Evolutionary conservation across 2,888 invertebrate species (phyloP), one percentile per base, ranked within the genome.

Genomic region (Caenorhabditis afra): DNA sequence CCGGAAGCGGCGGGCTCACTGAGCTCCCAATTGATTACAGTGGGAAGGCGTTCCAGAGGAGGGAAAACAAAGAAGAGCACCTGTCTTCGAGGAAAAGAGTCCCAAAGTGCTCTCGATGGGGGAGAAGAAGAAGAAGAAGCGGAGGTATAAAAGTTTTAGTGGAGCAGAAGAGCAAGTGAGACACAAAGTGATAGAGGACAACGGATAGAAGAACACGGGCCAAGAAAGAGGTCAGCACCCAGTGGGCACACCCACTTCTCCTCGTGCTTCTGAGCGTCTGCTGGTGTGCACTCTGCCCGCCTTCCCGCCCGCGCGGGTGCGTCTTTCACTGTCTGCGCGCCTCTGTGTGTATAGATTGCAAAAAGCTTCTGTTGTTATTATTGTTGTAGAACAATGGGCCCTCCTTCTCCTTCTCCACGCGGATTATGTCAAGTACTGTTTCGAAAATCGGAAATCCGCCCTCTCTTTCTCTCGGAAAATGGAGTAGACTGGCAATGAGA

Each of bases 381-480:
- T 71, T 71, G 71, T 71, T 55, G 55, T 57, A 71, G 71, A 71
- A 71, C 71, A 71, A 71, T 71, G 71, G 23, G 39, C 35, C 52
- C 49, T 18, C 47, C 49, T 58, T 45, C 61, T 55, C 55, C 45
- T 62, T 62, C 52, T 62, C 22, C 64, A 71, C 71, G 57, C 71
- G 71, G 71, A 71, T 71, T 71, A 71, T 71, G 71, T 71, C 71
- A 71, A 71, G 71, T 64, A 71, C 71, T 71, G 71, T 71, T 57
- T 57, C 64, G 59, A 55, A 47, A 57, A 14, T 14, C 11, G 11
- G 41, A 41, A 41, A 41, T 41, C 41, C 12, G 41, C 41, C 11
- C 12, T 41, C 12, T n/a, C n/a, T n/a, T n/a, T n/a, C n/a, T n/a
- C 11, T 14, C 41, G 14, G 11, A 41, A 14, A 11, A 11, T 11